Base-by-base conservation (phyloP, 1,140 invertebrate genomes). In the Schmidtea mediterranea region DNA sequence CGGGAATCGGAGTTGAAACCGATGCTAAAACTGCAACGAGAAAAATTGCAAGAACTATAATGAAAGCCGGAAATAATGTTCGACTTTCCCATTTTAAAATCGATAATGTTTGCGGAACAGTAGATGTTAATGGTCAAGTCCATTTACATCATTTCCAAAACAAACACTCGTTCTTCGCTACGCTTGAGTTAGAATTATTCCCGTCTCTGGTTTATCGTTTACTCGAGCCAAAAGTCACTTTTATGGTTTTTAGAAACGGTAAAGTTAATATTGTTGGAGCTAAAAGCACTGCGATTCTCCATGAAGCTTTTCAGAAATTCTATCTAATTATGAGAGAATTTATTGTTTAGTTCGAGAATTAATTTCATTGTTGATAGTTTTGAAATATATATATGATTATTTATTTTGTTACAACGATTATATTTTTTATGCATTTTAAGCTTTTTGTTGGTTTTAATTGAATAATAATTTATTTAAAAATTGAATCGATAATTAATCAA, bases 251-350 rank as follows among this genome's bases (percentile, higher is more conserved):
- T 21, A 21, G 15, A 19, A 5, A 8, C 21, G 43, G 43, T 21
- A 45, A 45, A 45, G 19, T 45, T 16, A 24, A 19, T n/a, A 45
- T 45, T 3, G 21, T 21, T 45, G 43, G 43, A 45, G 43, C 19
- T 21, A 45, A 45, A 21, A 19, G 15, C 6, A 9, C 22, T 13
- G 23, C 15, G 6, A 2, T 22, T 6, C 9, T 45, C 5, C n/a
- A 45, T 21, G 43, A 45, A 45, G 43, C 43, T 21, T 21, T 45
- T 16, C 6, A 45, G 19, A 8, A 21, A 5, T 19, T 45, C n/a
- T 45, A 45, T 45, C 9, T 21, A 3, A 21, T 45, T 22, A 13
- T 45, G 43, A 45, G 15, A 19, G 21, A 45, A 45, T 45, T 19
- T 45, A 45, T 32, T 32, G 26, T 6, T 32, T 32, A 6, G 26